Conservation (phyloP, 1,140 invertebrate species). For the Zophobas morio region DNA sequence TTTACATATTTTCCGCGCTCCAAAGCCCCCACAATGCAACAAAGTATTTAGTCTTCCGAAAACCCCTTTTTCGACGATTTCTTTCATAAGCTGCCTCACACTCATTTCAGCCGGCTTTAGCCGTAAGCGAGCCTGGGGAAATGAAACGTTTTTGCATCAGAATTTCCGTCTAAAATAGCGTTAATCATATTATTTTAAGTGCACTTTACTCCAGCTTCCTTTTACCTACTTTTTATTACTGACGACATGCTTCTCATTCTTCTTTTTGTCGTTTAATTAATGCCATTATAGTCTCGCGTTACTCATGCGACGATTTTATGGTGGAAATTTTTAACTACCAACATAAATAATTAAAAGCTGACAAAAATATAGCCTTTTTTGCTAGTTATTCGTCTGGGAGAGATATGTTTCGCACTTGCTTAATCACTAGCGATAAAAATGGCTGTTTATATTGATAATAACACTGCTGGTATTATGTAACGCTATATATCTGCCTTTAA, state of each 20-base stretch:
- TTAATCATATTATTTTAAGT: slow-evolving; percentile 50
- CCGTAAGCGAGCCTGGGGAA: not conserved
- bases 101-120: too few relatives aligned
- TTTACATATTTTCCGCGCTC: too few relatives aligned
- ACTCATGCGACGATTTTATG: slow-evolving; percentile 1
- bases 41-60: too few relatives aligned
- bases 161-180: slow-evolving; percentile 41
- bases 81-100: too few relatives aligned
- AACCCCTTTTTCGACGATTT: too few relatives aligned
- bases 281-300: slow-evolving; percentile 33
- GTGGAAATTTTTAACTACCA: slow-evolving; percentile 10
- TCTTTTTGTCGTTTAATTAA: slow-evolving; percentile 45
- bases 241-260: slow-evolving; percentile 25
- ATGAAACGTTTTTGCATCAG: slow-evolving; percentile 30
- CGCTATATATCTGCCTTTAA: too few relatives aligned
- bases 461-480: too few relatives aligned
- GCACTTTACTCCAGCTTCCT: slow-evolving; percentile 45
- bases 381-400: not conserved
- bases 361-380: not conserved
- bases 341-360: slow-evolving; percentile 7
- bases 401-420: too few relatives aligned
- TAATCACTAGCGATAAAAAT: too few relatives aligned
- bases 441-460: too few relatives aligned
- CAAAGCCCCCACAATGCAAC: too few relatives aligned
- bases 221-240: slow-evolving; percentile 34